Evolutionary conservation across 2,113 vertebrate genomes (phyloP), one percentile per base, ranked within the genome.

Genomic region (Callorhinus ursinus): DNA sequence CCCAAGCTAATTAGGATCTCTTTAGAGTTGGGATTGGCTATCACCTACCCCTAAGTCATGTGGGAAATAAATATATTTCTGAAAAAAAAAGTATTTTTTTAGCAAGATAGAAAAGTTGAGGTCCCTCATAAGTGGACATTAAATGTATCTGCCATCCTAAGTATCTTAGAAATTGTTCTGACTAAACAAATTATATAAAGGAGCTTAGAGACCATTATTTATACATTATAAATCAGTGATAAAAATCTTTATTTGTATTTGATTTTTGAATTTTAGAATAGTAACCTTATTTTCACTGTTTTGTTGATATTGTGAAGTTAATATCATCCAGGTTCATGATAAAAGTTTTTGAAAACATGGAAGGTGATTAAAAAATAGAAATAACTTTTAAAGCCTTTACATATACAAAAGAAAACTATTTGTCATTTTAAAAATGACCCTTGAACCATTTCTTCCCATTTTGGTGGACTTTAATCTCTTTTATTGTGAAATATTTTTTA

Each of bases 181-280:
- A 79, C 2, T 63, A 33, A 88, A 21, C 7, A 55, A 31, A 55
- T 84, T 93, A 80, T 57, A 55, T 21, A 28, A 94, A 61, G 28
- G 4, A 63, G 19, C 13, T 53, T 84, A 49, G 15, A 61, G 15
- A 55, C 2, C 0, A 57, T 21, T 95, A 36, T 85, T 76, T 77
- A 28, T 93, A 55, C 2, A 53, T 85, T 93, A 77, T 65, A 86
- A 93, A 89, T 79, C 59, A 86, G 69, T 67, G 13, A 39, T 5
- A 51, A n/a, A 81, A 49, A 36, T 86, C 21, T 87, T 94, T 49
- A 71, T 93, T 93, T 96, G 42, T 55, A 81, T 93, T 81, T 92
- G 19, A 49, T 18, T 96, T 97, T 90, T 85, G 51, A 69, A 65
- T 71, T 91, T 96, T n/a, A 80, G 46, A 67, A 36, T 49, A 65